These are phyloP conservation scores for Oreochromis niloticus DNA, from an alignment of 2,113 vertebrate genomes.

Conservation along the genomic window DNA sequence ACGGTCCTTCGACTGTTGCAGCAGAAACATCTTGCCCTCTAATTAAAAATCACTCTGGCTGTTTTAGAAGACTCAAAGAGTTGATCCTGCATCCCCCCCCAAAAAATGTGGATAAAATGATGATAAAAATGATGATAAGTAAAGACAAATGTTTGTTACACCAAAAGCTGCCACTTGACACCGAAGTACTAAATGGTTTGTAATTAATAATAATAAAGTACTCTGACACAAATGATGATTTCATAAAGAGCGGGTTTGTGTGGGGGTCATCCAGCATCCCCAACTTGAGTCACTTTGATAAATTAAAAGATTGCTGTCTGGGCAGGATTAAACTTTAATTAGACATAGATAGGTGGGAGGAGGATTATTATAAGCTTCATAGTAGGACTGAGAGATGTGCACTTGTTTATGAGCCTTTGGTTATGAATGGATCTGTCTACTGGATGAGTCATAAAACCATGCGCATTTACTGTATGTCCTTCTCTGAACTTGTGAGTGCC, in stretches of 20 bases:
- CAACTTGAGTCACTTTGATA: slow-evolving; percentile 11
- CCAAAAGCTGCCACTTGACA: slow-evolving; percentile 17
- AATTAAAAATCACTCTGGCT: neutral
- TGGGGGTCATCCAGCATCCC: neutral
- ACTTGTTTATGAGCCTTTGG: slow-evolving; percentile 22
- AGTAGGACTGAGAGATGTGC: neutral
- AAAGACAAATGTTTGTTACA: neutral
- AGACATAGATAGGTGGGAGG: slow-evolving; percentile 2
- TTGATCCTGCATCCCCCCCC: neutral
- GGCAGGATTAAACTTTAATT: slow-evolving; percentile 28
- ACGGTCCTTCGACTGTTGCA: neutral
- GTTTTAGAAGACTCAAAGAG: neutral
- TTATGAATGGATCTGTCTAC: slow-evolving; percentile 32
- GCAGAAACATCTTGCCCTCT: neutral
- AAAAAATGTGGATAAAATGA: neutral
- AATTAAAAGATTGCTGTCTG: slow-evolving; percentile 24
- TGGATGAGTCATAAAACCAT: slow-evolving; percentile 27
- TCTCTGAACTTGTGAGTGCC: slow-evolving; percentile 2
- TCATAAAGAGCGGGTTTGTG: neutral
- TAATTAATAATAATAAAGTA: slow-evolving; percentile 8
- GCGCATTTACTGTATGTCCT: neutral
- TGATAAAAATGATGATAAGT: neutral
- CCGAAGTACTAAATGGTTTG: neutral
- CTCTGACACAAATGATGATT: slow-evolving; percentile 1
- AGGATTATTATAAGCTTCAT: slow-evolving; percentile 1